Base-by-base conservation (phyloP, 2,113 vertebrate species). In the Prinia subflava region DNA sequence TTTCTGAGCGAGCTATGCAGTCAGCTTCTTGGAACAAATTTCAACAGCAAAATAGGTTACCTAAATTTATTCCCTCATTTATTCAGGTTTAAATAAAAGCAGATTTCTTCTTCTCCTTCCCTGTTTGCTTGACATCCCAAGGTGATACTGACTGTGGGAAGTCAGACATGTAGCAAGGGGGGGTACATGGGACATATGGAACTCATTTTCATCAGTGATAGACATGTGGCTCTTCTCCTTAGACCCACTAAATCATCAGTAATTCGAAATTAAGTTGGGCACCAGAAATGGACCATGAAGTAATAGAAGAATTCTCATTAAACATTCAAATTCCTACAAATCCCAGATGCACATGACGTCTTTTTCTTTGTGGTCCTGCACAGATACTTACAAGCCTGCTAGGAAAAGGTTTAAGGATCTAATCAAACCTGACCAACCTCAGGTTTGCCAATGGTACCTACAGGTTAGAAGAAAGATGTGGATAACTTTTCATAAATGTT, bases 71-170 rank as follows among this genome's bases (percentile, higher is more conserved):
- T 85, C 83, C 77, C n/a, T 87, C 55, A 92, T 94, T 62, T 69
- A 97, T 97, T 94, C 28, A 69, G 27, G 10, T 86, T 94, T 97
- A 97, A 97, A 86, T 76, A 94, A 96, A 95, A 97, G 33, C 89
- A 97, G 92, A 94, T 94, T 96, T 88, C 35, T 78, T 18, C 84
- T 95, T 92, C 56, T 90, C 22, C 63, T 90, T 76, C 37, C 33
- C 30, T 41, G 13, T 90, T 96, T 77, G 47, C 53, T 96, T 83
- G 70, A 95, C 35, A 80, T 95, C n/a, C 17, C 17, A 87, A 76
- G 52, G 74, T 7, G 0, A 59, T 93, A 46, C 42, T 95, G 85
- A 42, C 62, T 96, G 30, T 95, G 65, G 91, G 65, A 96, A 97
- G 77, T 60, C 73, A 94, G 84, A 33, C 62, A 84, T 17, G 37